These are phyloP conservation scores for Dysmachus trigonus DNA, from an alignment of 2,888 invertebrate species.

Conservation along the genomic window DNA sequence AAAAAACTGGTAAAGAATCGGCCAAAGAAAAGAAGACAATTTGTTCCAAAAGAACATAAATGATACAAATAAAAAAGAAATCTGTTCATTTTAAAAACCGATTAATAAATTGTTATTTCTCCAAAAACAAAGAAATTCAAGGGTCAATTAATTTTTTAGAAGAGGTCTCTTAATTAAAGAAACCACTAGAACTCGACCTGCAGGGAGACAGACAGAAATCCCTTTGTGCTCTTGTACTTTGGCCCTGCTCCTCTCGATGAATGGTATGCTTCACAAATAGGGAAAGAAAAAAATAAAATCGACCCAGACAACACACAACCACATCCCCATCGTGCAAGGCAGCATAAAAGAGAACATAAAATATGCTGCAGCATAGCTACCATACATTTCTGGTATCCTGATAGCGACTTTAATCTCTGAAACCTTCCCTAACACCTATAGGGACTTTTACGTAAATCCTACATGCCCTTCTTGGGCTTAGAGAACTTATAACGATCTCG, in stretches of 20 bases:
- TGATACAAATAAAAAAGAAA: neutral
- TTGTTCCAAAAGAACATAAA: neutral
- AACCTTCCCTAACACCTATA: constrained; percentile 57
- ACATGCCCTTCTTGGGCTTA: constrained; percentile 2
- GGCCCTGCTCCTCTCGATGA: neutral
- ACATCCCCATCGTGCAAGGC: neutral
- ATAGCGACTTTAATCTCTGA: constrained; percentile 62
- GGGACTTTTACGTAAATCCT: constrained; percentile 34
- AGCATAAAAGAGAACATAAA: constrained; percentile 31
- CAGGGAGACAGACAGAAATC: neutral
- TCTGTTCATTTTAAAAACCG: neutral
- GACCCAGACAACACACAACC: neutral
- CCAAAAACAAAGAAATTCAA: neutral
- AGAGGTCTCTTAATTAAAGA: neutral
- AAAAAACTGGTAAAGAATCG: neutral
- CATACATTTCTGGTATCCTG: constrained; percentile 59
- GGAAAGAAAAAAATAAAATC: constrained; percentile 10
- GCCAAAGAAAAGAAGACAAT: neutral
- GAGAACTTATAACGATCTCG: neutral
- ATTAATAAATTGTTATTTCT: neutral
- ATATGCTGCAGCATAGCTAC: constrained; percentile 50
- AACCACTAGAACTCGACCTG: neutral
- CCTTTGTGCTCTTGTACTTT: neutral
- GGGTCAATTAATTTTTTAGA: neutral
- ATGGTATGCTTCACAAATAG: neutral